phyloP scores from a whole-genome alignment of 2,113 vertebrate genomes.

The Bothrops jararaca region DNA sequence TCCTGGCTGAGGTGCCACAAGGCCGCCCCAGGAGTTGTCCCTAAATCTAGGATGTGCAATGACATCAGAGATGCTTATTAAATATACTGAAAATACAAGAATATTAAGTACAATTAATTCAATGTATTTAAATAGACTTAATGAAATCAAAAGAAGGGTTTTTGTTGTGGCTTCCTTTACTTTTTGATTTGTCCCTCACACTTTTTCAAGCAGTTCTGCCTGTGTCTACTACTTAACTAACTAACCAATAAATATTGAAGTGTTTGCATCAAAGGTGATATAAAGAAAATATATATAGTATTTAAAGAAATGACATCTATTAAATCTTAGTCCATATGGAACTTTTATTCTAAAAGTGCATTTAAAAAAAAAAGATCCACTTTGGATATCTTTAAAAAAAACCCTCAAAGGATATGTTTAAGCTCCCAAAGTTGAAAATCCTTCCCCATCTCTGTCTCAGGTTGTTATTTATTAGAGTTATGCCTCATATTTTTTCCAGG shows the following conservation, averaged over 20 bases:
- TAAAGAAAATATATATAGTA: neutral
- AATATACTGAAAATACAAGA: neutral
- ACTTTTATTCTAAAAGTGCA: neutral
- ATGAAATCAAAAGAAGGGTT: neutral
- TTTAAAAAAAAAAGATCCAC: neutral
- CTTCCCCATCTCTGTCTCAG: neutral
- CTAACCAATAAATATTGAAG: neutral
- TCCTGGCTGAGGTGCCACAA: neutral
- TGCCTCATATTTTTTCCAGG: neutral
- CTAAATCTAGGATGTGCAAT: neutral
- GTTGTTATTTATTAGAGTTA: neutral
- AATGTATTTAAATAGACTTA: neutral
- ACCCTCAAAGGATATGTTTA: neutral
- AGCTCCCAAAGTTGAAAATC: neutral
- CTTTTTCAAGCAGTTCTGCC: neutral
- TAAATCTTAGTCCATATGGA: neutral
- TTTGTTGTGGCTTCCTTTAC: neutral
- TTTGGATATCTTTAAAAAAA: neutral
- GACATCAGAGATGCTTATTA: neutral
- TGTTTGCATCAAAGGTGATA: neutral
- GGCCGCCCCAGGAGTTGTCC: neutral
- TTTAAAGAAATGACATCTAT: neutral
- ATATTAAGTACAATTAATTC: neutral
- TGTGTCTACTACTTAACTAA: neutral
- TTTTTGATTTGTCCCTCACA: neutral